These are phyloP conservation scores for Lates calcarifer DNA, from an alignment of 2,113 vertebrate genomes.

Conservation along the genomic window DNA sequence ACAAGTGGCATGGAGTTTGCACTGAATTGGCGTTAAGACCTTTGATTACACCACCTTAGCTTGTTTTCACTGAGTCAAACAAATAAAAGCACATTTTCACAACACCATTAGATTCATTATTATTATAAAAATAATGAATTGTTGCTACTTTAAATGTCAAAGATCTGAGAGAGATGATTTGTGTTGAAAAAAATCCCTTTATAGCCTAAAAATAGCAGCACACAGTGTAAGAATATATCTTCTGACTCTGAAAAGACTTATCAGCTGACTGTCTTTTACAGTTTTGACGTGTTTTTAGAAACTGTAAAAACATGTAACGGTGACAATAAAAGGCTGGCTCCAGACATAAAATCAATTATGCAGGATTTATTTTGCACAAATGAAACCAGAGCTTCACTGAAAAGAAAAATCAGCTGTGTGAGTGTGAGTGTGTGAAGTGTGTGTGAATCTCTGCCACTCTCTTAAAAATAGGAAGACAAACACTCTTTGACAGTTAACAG, in stretches of 20 bases:
- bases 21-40: no score
- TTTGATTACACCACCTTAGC: no score
- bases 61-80: no score
- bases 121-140: no score
- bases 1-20: no score
- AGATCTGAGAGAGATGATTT: no score
- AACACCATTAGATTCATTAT: no score
- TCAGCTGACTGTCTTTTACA: no score
- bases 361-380: constrained; percentile 5
- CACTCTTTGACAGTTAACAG: background rate
- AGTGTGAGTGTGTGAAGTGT: background rate
- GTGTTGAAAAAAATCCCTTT: background rate
- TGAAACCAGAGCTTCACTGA: background rate
- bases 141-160: no score
- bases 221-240: background rate
- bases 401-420: background rate
- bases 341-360: background rate
- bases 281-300: background rate
- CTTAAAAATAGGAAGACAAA: constrained; percentile 26
- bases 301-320: background rate
- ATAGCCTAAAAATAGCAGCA: background rate
- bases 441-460: background rate
- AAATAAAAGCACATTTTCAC: no score
- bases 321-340: background rate
- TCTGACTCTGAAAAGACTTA: background rate